Conservation (phyloP, 2,888 invertebrate species). For the Brenthis daphne region DNA sequence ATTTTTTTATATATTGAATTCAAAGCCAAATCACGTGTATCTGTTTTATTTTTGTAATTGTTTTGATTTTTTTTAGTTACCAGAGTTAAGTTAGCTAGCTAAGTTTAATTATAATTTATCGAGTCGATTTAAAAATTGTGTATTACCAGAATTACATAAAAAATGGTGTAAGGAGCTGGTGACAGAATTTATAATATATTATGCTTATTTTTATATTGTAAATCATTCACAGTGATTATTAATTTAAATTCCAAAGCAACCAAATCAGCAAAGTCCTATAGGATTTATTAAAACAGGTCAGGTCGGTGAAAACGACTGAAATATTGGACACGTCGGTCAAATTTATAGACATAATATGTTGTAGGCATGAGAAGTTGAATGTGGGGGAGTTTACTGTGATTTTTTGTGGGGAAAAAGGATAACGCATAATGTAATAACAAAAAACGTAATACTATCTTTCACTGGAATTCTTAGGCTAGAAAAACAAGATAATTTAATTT, state of each 20-base stretch:
- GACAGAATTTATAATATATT: background rate
- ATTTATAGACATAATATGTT: slow-evolving; percentile 80
- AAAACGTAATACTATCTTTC: background rate
- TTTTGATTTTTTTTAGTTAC: no score
- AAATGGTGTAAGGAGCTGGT: no score
- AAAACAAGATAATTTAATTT: background rate
- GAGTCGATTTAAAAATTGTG: no score
- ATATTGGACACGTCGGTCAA: slow-evolving; percentile 77
- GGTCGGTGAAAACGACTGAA: slow-evolving; percentile 75
- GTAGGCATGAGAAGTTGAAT: slow-evolving; percentile 67
- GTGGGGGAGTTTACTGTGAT: slow-evolving; percentile 67
- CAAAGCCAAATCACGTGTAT: no score
- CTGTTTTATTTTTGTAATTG: no score
- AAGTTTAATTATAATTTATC: no score
- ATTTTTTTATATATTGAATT: no score
- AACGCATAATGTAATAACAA: slow-evolving; percentile 45
- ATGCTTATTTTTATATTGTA: slow-evolving; percentile 12
- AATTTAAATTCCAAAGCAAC: slow-evolving; percentile 40
- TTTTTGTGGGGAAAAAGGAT: slow-evolving; percentile 63
- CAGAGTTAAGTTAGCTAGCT: no score
- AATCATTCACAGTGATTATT: slow-evolving; percentile 31
- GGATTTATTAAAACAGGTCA: slow-evolving; percentile 76
- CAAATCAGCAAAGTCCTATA: slow-evolving; percentile 41
- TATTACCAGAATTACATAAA: no score
- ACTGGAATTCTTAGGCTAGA: background rate